A percentile compares a stretch with the other conserved stretches of the same genome.
These are phyloP conservation scores for Phalanger gymnotis DNA, from an alignment of 2,797 vertebrate species.

Conservation along the genomic window DNA sequence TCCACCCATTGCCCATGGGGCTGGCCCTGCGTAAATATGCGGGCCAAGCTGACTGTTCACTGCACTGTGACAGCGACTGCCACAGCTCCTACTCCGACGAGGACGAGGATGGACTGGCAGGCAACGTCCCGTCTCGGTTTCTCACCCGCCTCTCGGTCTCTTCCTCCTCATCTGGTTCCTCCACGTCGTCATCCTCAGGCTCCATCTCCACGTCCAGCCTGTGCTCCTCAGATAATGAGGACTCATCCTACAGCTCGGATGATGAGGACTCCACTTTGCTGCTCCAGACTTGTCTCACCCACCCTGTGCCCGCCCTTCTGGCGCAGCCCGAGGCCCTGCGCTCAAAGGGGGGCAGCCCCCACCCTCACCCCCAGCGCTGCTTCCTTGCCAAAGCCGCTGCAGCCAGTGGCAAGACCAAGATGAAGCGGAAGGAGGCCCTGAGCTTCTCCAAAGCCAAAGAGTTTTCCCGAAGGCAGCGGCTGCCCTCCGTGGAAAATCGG, in stretches of 20 bases:
- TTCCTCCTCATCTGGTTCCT: slow-evolving; percentile 95
- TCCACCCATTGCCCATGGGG: slow-evolving; percentile 86
- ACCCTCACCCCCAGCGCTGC: slow-evolving; percentile 83
- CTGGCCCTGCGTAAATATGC: slow-evolving; percentile 89
- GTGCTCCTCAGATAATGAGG: slow-evolving; percentile 97
- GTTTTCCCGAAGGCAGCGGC: slow-evolving; percentile 93
- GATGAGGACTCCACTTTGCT: slow-evolving; percentile 93
- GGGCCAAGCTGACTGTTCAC: slow-evolving; percentile 87
- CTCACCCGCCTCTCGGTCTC: slow-evolving; percentile 93
- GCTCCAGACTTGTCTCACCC: slow-evolving; percentile 90
- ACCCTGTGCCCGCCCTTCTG: slow-evolving; percentile 89
- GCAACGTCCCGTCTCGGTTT: slow-evolving; percentile 89
- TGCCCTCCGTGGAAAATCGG: slow-evolving; percentile 93
- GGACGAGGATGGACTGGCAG: slow-evolving; percentile 90
- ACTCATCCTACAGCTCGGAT: slow-evolving; percentile 97
- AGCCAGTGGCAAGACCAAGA: slow-evolving; percentile 86
- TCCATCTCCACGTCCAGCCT: slow-evolving; percentile 96
- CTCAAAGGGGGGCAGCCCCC: slow-evolving; percentile 83
- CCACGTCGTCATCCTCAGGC: slow-evolving; percentile 94
- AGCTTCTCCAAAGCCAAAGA: slow-evolving; percentile 93
- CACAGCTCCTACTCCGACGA: slow-evolving; percentile 97
- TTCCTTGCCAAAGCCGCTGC: slow-evolving; percentile 89
- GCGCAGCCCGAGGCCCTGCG: slow-evolving; percentile 87
- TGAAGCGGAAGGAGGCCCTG: slow-evolving; percentile 92
- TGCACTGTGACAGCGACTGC: slow-evolving; percentile 95